Base-by-base conservation (phyloP, 2,888 invertebrate species). In the Mythimna ferrago region DNA sequence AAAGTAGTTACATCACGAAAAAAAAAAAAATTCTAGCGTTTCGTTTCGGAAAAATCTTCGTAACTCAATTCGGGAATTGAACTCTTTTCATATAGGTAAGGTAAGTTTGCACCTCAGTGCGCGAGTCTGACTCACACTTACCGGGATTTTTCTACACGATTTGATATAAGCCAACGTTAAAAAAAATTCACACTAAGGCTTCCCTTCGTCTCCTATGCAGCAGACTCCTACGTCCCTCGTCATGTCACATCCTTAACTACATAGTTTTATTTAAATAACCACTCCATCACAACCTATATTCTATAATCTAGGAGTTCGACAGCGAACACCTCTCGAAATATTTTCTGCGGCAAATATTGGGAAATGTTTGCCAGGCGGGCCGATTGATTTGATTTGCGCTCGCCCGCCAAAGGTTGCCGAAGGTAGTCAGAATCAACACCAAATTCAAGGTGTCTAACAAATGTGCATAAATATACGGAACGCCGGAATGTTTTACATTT, bases 301-400 rank as follows among this genome's bases (percentile, higher is more conserved):
- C 84, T 70, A 83, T 87, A 86, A 86, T 86, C 84, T 82, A 80
- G 67, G 71, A 82, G 78, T 76, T 77, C 77, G 73, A 82, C 84
- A 84, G 77, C 76, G 61, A 85, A 79, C 80, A 81, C 79, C 79
- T 81, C 81, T 72, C 84, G 80, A 89, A 91, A 92, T 90, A 92
- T 92, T 90, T 89, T 89, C 88, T 87, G 83, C 76, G 73, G 83
- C 85, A 91, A 91, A 91, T 92, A 91, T 92, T 92, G 91, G 87
- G 91, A 91, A 91, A 90, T 93, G 90, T 92, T 93, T 93, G 90
- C 91, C 86, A 89, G 89, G 83, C 89, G 86, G 82, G 83, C 86
- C 89, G 88, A 89, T 89, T 92, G 93, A 93, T 93, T 93, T 90
- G 93, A 93, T 93, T 93, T 93, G 89, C 87, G 80, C 87, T 79